phyloP scores from a whole-genome alignment of 64 coral and sea anemone species.

The Porites lutea region DNA sequence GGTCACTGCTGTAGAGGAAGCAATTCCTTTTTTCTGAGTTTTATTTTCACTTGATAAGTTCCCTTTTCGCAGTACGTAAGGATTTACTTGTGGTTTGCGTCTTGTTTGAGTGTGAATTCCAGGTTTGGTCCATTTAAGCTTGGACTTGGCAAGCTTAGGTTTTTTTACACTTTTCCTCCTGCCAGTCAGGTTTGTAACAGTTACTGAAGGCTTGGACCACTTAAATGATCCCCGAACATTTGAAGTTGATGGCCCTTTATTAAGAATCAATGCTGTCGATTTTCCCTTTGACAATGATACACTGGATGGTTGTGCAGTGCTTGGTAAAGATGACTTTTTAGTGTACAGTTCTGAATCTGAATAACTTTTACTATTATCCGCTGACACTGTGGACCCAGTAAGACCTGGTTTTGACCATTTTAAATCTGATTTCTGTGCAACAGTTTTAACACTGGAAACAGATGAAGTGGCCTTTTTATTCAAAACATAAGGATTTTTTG shows the following conservation, averaged over 20 bases:
- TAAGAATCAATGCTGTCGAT: neutral
- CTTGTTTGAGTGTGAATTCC: neutral
- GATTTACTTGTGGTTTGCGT: neutral
- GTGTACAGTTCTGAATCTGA: conserved; percentile 29
- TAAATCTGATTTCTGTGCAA: conserved; percentile 12
- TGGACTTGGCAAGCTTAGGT: conserved; percentile 20
- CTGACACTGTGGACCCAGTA: neutral
- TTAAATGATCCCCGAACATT: conserved; percentile 19
- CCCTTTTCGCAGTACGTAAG: conserved; percentile 13
- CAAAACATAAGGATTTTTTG: conserved; percentile 41
- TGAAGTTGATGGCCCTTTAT: neutral
- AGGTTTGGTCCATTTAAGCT: conserved; percentile 61
- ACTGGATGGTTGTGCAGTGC: neutral
- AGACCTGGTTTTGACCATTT: conserved; percentile 1
- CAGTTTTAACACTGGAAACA: neutral
- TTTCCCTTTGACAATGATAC: neutral
- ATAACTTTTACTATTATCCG: conserved; percentile 22
- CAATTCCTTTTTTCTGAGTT: neutral
- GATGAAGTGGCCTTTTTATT: conserved; percentile 2
- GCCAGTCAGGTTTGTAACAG: neutral
- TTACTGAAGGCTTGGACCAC: conserved; percentile 4
- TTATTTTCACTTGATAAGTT: neutral
- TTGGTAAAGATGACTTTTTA: conserved; percentile 9
- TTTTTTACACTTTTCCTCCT: neutral
- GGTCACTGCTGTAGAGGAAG: neutral